These are phyloP conservation scores for Nycticorax nycticorax DNA, from an alignment of 2,113 vertebrate genomes.

Conservation along the genomic window DNA sequence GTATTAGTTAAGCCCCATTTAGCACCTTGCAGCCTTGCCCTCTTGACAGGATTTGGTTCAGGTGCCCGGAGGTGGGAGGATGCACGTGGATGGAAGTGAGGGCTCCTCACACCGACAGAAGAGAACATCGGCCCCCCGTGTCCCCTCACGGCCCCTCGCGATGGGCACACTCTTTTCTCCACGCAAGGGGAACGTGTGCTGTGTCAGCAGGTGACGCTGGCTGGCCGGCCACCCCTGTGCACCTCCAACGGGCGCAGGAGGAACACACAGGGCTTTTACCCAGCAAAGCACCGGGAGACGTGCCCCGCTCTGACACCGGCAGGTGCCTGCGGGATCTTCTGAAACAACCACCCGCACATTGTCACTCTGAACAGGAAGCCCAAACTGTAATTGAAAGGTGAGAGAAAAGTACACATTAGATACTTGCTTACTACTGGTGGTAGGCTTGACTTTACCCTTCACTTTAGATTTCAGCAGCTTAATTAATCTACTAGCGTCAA, in stretches of 20 bases:
- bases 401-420: neutral
- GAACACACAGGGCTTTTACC: fast-evolving
- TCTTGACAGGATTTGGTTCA: neutral
- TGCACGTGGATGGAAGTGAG: neutral
- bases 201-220: neutral
- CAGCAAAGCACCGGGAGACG: fast-evolving
- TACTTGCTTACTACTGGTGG: neutral
- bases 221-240: neutral
- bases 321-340: neutral
- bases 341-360: neutral
- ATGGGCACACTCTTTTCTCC: neutral
- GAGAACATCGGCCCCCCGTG: neutral
- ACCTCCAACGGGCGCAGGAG: fast-evolving
- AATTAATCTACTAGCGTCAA: constrained; percentile 17
- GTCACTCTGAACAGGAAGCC: neutral
- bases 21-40: constrained; percentile 9
- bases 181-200: fast-evolving
- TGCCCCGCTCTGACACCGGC: neutral
- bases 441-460: neutral
- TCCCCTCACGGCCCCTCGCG: fast-evolving
- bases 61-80: neutral
- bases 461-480: neutral
- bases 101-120: neutral
- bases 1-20: neutral
- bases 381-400: neutral